Conservation (phyloP, 2,797 vertebrate species). For the Rhynchotus rufescens region DNA sequence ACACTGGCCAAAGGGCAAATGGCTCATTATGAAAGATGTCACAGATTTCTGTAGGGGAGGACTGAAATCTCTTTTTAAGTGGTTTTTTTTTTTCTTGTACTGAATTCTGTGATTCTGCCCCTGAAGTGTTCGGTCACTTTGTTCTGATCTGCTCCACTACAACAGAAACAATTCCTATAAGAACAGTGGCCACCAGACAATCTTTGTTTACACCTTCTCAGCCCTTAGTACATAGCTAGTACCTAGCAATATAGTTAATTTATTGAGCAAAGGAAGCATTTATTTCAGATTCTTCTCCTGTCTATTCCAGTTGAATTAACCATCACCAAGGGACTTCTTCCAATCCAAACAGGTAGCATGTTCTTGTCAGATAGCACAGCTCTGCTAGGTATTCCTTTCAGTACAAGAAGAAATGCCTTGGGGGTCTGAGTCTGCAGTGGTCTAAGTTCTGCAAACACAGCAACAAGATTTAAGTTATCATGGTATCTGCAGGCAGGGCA, state of each 20-base stretch:
- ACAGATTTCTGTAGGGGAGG: background rate
- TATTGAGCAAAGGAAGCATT: background rate
- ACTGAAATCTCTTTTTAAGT: background rate
- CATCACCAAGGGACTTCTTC: background rate
- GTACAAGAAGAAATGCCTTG: background rate
- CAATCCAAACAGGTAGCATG: background rate
- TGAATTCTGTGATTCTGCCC: background rate
- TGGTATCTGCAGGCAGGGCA: background rate
- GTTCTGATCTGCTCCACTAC: background rate
- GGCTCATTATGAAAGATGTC: background rate
- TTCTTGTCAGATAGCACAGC: background rate
- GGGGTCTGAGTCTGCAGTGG: background rate
- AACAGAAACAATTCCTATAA: background rate
- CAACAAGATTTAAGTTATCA: background rate
- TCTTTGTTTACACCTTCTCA: background rate
- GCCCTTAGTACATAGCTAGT: too few relatives aligned
- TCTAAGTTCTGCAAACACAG: background rate
- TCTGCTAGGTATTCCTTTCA: background rate
- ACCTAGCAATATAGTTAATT: accelerated
- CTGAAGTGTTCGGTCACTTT: background rate
- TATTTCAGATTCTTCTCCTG: background rate
- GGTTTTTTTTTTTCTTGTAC: background rate
- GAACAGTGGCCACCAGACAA: background rate
- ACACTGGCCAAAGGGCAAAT: accelerated
- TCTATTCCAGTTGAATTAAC: background rate